phyloP scores from a whole-genome alignment of 2,888 invertebrate genomes.

The Hirtodrosophila alboralis region DNA sequence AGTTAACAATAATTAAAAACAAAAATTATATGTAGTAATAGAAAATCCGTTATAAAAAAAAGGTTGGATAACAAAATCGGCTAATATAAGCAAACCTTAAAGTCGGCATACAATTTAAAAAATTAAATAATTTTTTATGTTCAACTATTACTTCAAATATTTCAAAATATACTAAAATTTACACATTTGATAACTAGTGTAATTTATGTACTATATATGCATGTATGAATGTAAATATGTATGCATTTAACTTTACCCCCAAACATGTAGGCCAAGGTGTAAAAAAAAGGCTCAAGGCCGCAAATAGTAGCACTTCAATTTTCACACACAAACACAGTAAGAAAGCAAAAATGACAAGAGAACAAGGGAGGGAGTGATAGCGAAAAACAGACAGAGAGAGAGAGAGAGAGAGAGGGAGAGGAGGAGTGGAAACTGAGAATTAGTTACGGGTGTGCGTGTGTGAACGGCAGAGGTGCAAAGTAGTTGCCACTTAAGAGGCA shows the following conservation, averaged over 20 bases:
- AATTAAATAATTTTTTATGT: no score
- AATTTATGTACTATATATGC: no score
- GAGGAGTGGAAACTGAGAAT: slow-evolving; percentile 1
- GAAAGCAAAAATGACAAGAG: neutral
- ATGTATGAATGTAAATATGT: no score
- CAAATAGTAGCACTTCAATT: slow-evolving; percentile 50
- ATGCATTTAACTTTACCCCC: slow-evolving; percentile 30
- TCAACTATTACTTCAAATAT: no score
- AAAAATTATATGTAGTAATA: no score
- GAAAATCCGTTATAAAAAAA: no score
- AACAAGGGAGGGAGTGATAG: neutral
- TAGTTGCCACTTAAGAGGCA: slow-evolving; percentile 73
- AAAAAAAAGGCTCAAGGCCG: slow-evolving; percentile 67
- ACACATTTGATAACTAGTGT: no score
- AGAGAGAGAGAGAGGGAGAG: neutral
- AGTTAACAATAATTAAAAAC: no score
- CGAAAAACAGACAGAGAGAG: neutral
- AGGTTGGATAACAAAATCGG: no score
- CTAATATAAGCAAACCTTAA: no score
- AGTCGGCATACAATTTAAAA: no score
- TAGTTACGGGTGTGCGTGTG: slow-evolving; percentile 36
- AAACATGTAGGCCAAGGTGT: slow-evolving; percentile 70
- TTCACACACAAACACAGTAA: slow-evolving; percentile 21
- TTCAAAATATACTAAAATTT: no score
- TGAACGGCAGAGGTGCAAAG: slow-evolving; percentile 71